A percentile compares a stretch with the other conserved stretches of the same genome.
These are phyloP conservation scores for Netelia virgata DNA, from an alignment of 2,888 invertebrate species.

Conservation along the genomic window DNA sequence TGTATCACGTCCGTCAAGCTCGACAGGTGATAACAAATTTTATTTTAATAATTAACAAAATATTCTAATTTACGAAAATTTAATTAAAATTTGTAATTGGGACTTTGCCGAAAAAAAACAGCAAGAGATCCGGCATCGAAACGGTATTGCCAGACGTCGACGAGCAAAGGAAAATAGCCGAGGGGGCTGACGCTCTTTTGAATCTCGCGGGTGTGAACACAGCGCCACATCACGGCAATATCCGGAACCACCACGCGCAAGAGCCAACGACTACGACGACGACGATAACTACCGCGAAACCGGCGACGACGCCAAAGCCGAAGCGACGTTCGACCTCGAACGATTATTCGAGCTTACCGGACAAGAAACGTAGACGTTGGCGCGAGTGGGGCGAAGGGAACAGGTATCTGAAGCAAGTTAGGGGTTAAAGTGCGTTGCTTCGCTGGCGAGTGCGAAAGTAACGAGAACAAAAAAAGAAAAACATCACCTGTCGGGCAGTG, in stretches of 20 bases:
- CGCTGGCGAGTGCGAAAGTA: not conserved
- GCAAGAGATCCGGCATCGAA: slow-evolving; percentile 75
- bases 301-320: slow-evolving; percentile 72
- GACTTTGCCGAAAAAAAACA: slow-evolving; percentile 42
- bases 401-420: slow-evolving; percentile 83
- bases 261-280: slow-evolving; percentile 32
- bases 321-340: slow-evolving; percentile 78
- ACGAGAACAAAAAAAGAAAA: slow-evolving; percentile 5
- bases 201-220: slow-evolving; percentile 90
- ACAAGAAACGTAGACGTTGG: slow-evolving; percentile 82
- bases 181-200: slow-evolving; percentile 92
- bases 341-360: slow-evolving; percentile 77
- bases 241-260: slow-evolving; percentile 36
- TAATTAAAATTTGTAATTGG: no score
- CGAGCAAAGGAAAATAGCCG: slow-evolving; percentile 90
- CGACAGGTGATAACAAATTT: slow-evolving; percentile 77
- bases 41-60: not conserved
- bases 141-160: slow-evolving; percentile 86
- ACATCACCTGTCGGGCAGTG: not conserved
- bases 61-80: no score
- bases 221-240: slow-evolving; percentile 75
- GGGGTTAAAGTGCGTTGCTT: slow-evolving; percentile 75
- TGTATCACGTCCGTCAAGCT: slow-evolving; percentile 82
- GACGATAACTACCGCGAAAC: slow-evolving; percentile 65
- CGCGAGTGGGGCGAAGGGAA: slow-evolving; percentile 82